Percentiles rank a stretch among this genome's conserved stretches.
These are phyloP conservation scores for Macrosiphum euphorbiae DNA, from an alignment of 2,888 invertebrate species.

Conservation along the genomic window DNA sequence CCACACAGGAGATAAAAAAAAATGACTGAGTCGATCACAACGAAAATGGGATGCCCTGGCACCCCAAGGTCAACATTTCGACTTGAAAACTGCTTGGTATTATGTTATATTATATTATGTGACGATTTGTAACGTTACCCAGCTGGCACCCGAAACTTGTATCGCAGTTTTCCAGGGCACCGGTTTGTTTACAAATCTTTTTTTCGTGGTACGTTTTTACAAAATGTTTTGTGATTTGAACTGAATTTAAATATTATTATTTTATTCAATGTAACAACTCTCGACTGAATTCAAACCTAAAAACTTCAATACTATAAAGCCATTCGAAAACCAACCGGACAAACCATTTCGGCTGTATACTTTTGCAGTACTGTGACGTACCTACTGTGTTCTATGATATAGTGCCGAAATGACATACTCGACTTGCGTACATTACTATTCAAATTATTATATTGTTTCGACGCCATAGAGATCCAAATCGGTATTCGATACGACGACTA, in stretches of 20 bases:
- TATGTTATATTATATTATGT: no score
- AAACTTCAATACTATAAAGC: not conserved
- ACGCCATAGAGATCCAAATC: not conserved
- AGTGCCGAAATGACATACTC: not conserved
- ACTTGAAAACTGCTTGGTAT: no score
- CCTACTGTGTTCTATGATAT: no score
- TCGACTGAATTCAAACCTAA: not conserved
- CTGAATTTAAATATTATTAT: not conserved
- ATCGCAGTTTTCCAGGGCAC: no score
- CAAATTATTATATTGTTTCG: not conserved
- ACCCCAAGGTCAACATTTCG: no score
- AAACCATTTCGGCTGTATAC: not conserved
- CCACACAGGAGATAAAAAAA: not conserved
- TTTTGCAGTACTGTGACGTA: not conserved
- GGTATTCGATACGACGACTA: not conserved
- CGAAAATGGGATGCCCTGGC: not conserved
- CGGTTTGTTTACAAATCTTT: no score
- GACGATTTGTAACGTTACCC: no score
- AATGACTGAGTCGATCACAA: not conserved
- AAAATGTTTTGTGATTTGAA: no score
- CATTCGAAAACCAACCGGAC: not conserved
- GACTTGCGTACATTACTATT: not conserved
- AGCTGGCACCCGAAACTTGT: no score
- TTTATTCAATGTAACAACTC: not conserved
- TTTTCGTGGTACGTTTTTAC: no score